Percentiles rank a stretch among this genome's conserved stretches.
Conservation (phyloP, 2,113 vertebrate species). For the Hemibagrus wyckioides region DNA sequence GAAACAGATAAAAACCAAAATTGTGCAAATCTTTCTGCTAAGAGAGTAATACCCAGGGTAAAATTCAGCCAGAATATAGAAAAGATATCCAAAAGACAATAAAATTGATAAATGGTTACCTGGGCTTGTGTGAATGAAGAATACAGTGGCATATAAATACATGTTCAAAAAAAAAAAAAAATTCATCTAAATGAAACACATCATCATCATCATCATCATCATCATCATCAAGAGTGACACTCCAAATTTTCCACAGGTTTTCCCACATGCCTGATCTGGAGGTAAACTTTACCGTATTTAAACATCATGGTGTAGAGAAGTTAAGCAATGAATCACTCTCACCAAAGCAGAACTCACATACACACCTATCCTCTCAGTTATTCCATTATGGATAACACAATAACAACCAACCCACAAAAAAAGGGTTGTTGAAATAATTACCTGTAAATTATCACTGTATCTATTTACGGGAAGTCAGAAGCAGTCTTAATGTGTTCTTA, state of each 20-base stretch:
- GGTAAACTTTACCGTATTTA: conserved; percentile 23
- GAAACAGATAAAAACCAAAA: neutral
- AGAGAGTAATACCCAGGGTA: neutral
- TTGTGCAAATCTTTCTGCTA: neutral
- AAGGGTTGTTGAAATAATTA: conserved; percentile 1
- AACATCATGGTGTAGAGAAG: neutral
- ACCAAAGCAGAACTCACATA: neutral
- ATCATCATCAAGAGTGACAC: neutral
- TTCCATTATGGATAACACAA: neutral
- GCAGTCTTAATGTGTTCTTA: neutral
- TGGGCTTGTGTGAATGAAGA: neutral
- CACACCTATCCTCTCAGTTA: neutral
- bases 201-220: too few species aligned
- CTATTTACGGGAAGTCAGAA: neutral
- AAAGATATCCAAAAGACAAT: neutral
- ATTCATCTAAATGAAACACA: too few species aligned
- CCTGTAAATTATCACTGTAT: conserved; percentile 1
- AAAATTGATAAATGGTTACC: neutral
- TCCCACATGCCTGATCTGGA: conserved; percentile 20
- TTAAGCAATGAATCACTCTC: conserved; percentile 10
- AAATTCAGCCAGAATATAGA: neutral
- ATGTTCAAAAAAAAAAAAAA: too few species aligned
- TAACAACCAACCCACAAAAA: neutral
- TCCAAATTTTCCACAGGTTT: conserved; percentile 15
- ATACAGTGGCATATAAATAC: too few species aligned